Percentiles rank a stretch among this genome's conserved stretches.
Evolutionary conservation across 2,888 invertebrate genomes (phyloP).

Genomic region (Synergus japonicus): DNA sequence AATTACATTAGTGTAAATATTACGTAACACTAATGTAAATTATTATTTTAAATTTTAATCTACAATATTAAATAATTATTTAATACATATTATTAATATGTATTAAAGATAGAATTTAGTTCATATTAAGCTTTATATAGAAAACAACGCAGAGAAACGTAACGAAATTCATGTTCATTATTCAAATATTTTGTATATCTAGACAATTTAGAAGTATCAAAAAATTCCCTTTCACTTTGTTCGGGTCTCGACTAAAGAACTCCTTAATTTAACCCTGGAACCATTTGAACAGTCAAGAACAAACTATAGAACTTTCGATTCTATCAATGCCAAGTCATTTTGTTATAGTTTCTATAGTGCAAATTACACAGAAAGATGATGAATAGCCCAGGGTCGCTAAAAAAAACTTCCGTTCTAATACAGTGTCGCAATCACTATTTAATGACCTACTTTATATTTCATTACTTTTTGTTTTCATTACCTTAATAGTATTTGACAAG

Average conservation of each 20-base stretch:
- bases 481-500: too few species aligned
- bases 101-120: too few species aligned
- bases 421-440: neutral
- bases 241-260: too few species aligned
- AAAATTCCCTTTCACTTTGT: neutral
- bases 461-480: neutral
- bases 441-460: neutral
- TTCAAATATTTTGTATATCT: neutral
- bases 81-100: too few species aligned
- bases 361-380: neutral
- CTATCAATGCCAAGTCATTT: neutral
- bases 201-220: neutral
- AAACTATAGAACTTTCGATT: neutral
- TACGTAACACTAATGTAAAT: too few species aligned
- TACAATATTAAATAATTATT: too few species aligned
- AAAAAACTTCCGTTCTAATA: conserved; percentile 6
- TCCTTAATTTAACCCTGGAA: neutral
- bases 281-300: too few species aligned
- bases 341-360: neutral
- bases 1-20: neutral
- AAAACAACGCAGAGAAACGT: too few species aligned
- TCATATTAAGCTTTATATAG: too few species aligned
- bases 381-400: neutral
- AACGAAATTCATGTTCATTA: too few species aligned
- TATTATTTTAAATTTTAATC: too few species aligned